Conservation (phyloP, 2,113 vertebrate genomes). For the Platycercus adscitus region DNA sequence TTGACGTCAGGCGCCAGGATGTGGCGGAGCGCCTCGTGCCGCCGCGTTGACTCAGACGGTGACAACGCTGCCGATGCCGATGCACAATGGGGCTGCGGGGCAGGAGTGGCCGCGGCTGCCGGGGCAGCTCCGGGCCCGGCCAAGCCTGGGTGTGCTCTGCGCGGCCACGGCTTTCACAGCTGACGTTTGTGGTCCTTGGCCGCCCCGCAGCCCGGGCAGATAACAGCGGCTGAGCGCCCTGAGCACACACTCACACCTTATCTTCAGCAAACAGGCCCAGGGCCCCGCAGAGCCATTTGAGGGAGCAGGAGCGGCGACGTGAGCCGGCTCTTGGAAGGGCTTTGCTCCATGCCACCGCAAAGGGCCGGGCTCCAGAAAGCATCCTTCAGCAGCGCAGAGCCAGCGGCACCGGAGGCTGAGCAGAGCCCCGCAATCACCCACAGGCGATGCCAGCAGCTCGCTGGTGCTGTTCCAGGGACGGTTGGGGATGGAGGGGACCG, state of each 20-base stretch:
- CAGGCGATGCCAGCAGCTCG: accelerated
- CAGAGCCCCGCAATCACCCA: not conserved
- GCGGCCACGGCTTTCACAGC: accelerated
- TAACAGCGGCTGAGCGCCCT: not conserved
- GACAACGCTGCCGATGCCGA: not conserved
- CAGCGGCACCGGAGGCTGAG: not conserved
- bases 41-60: constrained; percentile 34
- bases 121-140: accelerated
- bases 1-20: constrained; percentile 35
- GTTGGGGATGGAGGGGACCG: accelerated
- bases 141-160: not conserved
- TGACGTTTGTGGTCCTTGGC: not conserved
- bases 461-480: accelerated
- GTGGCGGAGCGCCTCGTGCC: constrained; percentile 2
- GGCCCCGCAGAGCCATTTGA: not conserved
- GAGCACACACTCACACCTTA: not conserved
- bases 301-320: not conserved
- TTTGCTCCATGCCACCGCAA: not conserved
- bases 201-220: not conserved
- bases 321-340: accelerated
- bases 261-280: constrained; percentile 20
- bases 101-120: not conserved
- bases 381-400: not conserved
- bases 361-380: not conserved
- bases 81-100: not conserved